A percentile compares a stretch with the other conserved stretches of the same genome.
phyloP scores from a whole-genome alignment of 2,797 vertebrate genomes.

The Falco rusticolus region DNA sequence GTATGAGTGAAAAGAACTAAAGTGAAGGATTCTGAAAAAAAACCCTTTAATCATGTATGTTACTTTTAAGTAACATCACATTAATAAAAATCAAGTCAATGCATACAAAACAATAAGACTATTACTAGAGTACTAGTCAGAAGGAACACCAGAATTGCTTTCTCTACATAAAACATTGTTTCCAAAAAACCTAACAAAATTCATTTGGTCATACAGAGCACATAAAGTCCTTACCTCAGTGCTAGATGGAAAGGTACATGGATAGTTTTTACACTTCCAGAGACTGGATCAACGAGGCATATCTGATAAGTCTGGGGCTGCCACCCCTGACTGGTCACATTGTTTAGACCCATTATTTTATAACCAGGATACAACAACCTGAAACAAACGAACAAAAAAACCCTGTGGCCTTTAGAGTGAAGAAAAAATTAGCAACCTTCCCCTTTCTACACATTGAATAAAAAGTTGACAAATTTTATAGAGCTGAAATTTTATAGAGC shows the following conservation, averaged over 20 bases:
- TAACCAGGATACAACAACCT: conserved; percentile 95
- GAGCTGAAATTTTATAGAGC: not conserved
- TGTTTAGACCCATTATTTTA: conserved; percentile 97
- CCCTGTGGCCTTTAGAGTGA: not conserved
- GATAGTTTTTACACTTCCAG: conserved; percentile 87
- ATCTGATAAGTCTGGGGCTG: conserved; percentile 96
- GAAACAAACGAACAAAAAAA: conserved; percentile 25
- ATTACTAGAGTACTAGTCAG: not conserved
- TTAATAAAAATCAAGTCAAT: not conserved
- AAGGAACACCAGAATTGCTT: not conserved
- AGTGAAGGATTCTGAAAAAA: not conserved
- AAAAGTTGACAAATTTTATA: not conserved
- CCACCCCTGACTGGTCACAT: conserved; percentile 95
- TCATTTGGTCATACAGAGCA: not conserved
- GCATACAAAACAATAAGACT: not conserved
- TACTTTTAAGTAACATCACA: not conserved
- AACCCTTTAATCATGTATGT: not conserved
- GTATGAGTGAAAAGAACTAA: not conserved
- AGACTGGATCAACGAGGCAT: conserved; percentile 91
- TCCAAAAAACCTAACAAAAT: not conserved
- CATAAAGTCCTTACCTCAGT: conserved; percentile 82
- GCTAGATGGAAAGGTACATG: conserved; percentile 95
- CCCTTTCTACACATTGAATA: not conserved
- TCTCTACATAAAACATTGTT: not conserved
- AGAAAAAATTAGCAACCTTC: not conserved